Evolutionary conservation across 2,888 invertebrate species (phyloP).

Genomic region (Cerceris rybyensis): DNA sequence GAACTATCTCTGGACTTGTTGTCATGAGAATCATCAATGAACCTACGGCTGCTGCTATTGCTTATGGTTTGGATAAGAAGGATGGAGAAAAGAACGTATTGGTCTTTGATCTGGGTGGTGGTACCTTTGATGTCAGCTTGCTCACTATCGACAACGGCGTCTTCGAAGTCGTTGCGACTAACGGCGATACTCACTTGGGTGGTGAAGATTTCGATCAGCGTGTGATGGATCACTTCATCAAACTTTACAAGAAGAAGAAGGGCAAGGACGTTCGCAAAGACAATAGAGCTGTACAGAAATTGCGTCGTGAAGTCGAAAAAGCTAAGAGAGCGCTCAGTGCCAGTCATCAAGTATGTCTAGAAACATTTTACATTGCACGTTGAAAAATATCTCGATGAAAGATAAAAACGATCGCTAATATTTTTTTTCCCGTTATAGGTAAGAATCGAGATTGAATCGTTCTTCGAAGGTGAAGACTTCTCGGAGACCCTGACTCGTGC

Average conservation of each 20-base stretch:
- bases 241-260: conserved; percentile 99
- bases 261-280: conserved; percentile 98
- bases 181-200: conserved; percentile 98
- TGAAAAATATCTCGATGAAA: neutral
- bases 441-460: conserved; percentile 98
- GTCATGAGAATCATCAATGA: conserved; percentile 99
- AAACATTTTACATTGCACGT: neutral
- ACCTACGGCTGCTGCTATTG: conserved; percentile 98
- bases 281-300: conserved; percentile 96
- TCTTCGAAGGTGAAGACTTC: conserved; percentile 99
- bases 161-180: conserved; percentile 96
- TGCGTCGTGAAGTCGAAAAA: conserved; percentile 98
- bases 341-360: conserved; percentile 87
- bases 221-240: conserved; percentile 99
- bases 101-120: conserved; percentile 99
- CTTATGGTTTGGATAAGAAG: conserved; percentile 97
- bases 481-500: conserved; percentile 98
- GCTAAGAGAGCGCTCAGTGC: conserved; percentile 98
- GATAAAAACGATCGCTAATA: neutral
- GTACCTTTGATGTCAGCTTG: conserved; percentile 99
- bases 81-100: conserved; percentile 99
- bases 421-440: conserved; percentile 82
- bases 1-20: conserved; percentile 94
- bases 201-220: conserved; percentile 99
- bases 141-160: conserved; percentile 99